phyloP scores from a whole-genome alignment of 2,113 vertebrate species.

The Pollachius pollachius region DNA sequence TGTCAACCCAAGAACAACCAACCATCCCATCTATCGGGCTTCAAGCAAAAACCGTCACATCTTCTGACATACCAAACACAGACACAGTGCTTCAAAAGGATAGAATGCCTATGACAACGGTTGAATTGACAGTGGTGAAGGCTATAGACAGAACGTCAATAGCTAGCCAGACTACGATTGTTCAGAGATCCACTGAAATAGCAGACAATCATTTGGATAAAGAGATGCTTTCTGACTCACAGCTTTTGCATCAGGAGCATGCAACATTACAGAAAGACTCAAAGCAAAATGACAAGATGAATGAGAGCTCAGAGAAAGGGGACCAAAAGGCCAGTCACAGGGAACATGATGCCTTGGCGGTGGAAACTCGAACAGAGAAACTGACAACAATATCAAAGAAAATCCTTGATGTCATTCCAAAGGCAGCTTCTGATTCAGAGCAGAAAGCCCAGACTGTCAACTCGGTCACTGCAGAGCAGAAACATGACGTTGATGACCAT shows the following conservation, averaged over 20 bases:
- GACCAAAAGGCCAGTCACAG: slow-evolving; percentile 31
- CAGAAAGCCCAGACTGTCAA: background rate
- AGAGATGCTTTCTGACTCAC: slow-evolving; percentile 41
- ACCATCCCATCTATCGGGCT: background rate
- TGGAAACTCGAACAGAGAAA: slow-evolving; percentile 5
- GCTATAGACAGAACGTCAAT: slow-evolving; percentile 20
- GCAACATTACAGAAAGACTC: slow-evolving; percentile 31
- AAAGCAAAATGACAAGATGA: slow-evolving; percentile 36
- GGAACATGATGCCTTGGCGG: slow-evolving; percentile 4
- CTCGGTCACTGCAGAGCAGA: slow-evolving; percentile 15
- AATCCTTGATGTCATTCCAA: slow-evolving; percentile 8
- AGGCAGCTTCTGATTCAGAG: slow-evolving; percentile 16
- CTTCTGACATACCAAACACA: slow-evolving; percentile 22
- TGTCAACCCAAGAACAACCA: background rate
- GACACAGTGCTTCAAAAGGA: slow-evolving; percentile 15
- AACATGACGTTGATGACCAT: background rate
- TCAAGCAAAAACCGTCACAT: background rate
- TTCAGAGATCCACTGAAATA: slow-evolving; percentile 48
- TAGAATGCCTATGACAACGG: background rate
- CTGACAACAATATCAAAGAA: slow-evolving; percentile 16
- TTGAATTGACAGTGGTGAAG: slow-evolving; percentile 30
- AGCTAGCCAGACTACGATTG: slow-evolving; percentile 36
- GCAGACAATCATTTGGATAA: slow-evolving; percentile 49
- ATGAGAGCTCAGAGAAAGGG: slow-evolving; percentile 17
- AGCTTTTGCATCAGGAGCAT: slow-evolving; percentile 14